Evolutionary conservation across 2,113 vertebrate species (phyloP), one percentile per base, ranked within the genome.

Genomic region (Hemibagrus wyckioides): DNA sequence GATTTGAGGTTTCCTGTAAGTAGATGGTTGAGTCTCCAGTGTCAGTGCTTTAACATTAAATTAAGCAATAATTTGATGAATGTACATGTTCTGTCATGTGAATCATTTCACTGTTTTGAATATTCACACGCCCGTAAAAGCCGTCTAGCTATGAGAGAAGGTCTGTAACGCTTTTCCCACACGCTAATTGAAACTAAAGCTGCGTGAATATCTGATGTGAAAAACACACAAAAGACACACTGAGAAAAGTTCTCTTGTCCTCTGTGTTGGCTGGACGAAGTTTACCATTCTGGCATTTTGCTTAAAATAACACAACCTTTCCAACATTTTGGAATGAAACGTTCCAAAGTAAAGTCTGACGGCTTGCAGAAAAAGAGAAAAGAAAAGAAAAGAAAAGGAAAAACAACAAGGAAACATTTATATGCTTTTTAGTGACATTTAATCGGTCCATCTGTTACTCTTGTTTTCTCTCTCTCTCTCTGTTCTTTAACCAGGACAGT

Each of bases 311-410:
- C 61, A 13, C 30, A 52, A 69, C 6, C 17, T 36, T 36, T 71
- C 82, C 48, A 52, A 54, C 44, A 48, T 14, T 71, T 71, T n/a
- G 52, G n/a, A 52, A 6, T 23, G 25, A 39, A 85, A 44, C 1
- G 23, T 41, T 76, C 69, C 83, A 76, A 76, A 8, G 14, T 76
- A 75, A 59, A 63, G 39, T 85, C 84, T 76, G 33, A 80, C n/a
- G 52, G 52, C 21, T 7, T 39, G 39, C 44, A 83, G 15, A 44
- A 82, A 61, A 36, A 61, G 36, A 59, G 54, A 36, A 39, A 52
- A n/a, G 75, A n/a, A 80, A 19, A 59, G 23, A 10, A 63, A 9
- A 63, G 25, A 41, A 63, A 48, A n/a, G 63, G 48, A 25, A 19
- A 6, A 52, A 84, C 9, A 39, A 71, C 69, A 73, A 2, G 21